phyloP scores from a whole-genome alignment of 2,888 invertebrate species.

The Spisula subtruncata region DNA sequence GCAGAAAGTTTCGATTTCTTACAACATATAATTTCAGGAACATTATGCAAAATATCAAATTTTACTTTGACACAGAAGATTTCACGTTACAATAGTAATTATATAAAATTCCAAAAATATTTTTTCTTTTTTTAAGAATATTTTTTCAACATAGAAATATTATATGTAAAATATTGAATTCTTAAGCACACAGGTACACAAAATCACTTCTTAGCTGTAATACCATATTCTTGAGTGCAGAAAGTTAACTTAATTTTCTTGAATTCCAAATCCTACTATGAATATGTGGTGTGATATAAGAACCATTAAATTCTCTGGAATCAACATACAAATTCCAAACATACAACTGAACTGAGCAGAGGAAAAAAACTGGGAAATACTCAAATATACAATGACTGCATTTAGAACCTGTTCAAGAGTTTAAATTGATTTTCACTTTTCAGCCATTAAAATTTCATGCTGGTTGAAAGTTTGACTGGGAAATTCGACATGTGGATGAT shows the following conservation, averaged over 20 bases:
- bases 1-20: too few relatives aligned
- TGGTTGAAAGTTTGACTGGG: background rate
- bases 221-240: background rate
- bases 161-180: too few relatives aligned
- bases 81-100: too few relatives aligned
- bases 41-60: too few relatives aligned
- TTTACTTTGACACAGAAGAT: too few relatives aligned
- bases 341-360: background rate
- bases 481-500: constrained; percentile 42
- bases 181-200: too few relatives aligned
- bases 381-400: background rate
- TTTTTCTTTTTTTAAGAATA: background rate
- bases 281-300: background rate
- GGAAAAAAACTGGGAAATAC: background rate
- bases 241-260: background rate
- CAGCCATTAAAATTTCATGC: constrained; percentile 35
- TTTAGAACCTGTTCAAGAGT: background rate
- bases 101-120: background rate
- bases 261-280: background rate
- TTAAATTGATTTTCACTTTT: constrained; percentile 23
- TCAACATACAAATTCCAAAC: background rate
- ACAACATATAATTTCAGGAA: too few relatives aligned
- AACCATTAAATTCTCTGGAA: too few relatives aligned
- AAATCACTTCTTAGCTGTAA: too few relatives aligned
- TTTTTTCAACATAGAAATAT: background rate